Percentiles rank a stretch among this genome's conserved stretches.
These are phyloP conservation scores for Aricia agestis DNA, from an alignment of 1,140 invertebrate genomes.

Conservation along the genomic window DNA sequence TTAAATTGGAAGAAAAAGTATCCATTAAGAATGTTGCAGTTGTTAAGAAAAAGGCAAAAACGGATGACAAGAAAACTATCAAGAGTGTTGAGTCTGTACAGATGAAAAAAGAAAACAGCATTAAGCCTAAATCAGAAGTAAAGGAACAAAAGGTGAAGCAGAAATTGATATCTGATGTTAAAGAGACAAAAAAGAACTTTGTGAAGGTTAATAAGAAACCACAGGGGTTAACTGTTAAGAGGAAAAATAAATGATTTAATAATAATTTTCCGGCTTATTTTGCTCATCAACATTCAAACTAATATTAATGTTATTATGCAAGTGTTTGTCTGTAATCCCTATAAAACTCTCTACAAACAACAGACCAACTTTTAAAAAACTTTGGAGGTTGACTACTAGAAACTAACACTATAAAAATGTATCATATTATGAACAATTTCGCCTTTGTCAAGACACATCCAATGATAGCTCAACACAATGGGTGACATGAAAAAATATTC, in stretches of 20 bases:
- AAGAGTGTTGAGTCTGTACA: neutral
- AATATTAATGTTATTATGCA: too few relatives aligned
- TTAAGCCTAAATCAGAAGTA: conserved; percentile 14
- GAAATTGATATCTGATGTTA: conserved; percentile 38
- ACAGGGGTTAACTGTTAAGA: conserved; percentile 50
- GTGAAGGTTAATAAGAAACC: conserved; percentile 46
- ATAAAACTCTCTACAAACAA: too few relatives aligned
- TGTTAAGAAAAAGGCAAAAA: conserved; percentile 24
- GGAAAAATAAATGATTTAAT: conserved; percentile 43
- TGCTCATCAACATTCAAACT: too few relatives aligned
- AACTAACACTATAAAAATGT: too few relatives aligned
- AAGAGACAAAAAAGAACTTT: conserved; percentile 42
- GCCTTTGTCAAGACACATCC: too few relatives aligned
- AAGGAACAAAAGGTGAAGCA: conserved; percentile 28
- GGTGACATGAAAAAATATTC: too few relatives aligned
- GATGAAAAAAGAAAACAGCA: neutral
- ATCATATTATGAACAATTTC: too few relatives aligned
- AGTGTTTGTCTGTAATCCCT: too few relatives aligned
- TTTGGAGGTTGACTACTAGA: too few relatives aligned
- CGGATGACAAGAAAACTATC: neutral
- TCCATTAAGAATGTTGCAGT: conserved; percentile 22
- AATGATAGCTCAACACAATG: too few relatives aligned
- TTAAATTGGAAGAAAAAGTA: conserved; percentile 15
- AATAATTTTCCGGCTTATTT: neutral
- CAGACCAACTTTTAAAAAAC: too few relatives aligned